Evolutionary conservation across 2,113 vertebrate genomes (phyloP).

Genomic region (Lasiurus borealis): DNA sequence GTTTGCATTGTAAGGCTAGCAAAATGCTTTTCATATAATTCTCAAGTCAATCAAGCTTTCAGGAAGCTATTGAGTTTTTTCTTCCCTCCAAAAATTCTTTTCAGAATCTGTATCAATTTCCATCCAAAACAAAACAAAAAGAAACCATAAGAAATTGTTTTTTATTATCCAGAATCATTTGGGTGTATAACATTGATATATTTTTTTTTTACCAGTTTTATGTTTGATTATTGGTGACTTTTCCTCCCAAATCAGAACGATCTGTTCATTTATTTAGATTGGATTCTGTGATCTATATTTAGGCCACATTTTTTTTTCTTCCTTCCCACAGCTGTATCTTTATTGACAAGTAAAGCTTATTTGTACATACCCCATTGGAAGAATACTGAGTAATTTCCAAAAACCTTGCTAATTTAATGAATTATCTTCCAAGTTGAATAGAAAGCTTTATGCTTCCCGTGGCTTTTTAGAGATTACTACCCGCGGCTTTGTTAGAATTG

Average conservation of each 20-base stretch:
- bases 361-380: constrained; percentile 20
- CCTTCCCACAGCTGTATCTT: constrained; percentile 35
- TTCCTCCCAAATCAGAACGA: neutral
- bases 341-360: constrained; percentile 54
- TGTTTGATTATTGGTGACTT: constrained; percentile 12
- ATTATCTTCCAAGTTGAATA: constrained; percentile 37
- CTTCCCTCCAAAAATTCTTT: constrained; percentile 5
- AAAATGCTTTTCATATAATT: neutral
- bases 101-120: constrained; percentile 52
- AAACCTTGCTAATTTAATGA: constrained; percentile 52
- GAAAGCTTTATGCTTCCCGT: constrained; percentile 23
- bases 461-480: constrained; percentile 43
- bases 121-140: constrained; percentile 60
- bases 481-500: neutral
- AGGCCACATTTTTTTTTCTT: constrained; percentile 10
- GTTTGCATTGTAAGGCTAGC: neutral
- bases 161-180: constrained; percentile 52
- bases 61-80: neutral
- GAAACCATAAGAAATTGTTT: constrained; percentile 12
- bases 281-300: neutral
- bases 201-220: constrained; percentile 14
- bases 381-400: constrained; percentile 32
- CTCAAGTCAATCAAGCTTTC: neutral
- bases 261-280: constrained; percentile 9
- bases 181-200: neutral